Base-by-base conservation (phyloP, 1,140 invertebrate species). In the Lethrus apterus region DNA sequence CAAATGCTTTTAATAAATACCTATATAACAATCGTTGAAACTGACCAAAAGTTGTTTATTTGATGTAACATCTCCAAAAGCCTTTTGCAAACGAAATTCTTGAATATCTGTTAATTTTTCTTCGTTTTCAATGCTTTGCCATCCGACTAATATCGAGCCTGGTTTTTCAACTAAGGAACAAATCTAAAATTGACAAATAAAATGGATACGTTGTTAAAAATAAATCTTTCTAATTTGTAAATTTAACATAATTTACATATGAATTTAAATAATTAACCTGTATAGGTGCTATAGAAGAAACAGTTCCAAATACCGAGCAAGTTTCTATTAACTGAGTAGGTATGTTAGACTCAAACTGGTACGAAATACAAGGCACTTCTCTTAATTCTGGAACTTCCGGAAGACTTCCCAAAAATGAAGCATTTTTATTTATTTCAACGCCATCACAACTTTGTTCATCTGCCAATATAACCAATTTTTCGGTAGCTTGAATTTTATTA, bases 311-410 rank as follows among this genome's bases (percentile, higher is more conserved):
- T 19, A 54, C 33, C n/a, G 19, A 18, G 32, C 53, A 52, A 21
- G 55, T 48, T 24, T 53, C 43, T n/a, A 42, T 32, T 9, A 62
- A 34, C 33, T 58, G 48, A 3, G 21, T 45, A 35, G 56, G 45
- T 21, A 35, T 29, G 17, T 17, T 44, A 19, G 48, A 30, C 15
- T 62, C 56, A 51, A 44, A 50, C 8, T 55, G 48, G 44, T 60
- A 62, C 2, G 48, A 53, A 24, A 62, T 55, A 48, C 47, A 60
- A 56, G 60, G 58, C 51, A 62, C 60, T 57, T 60, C 52, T 55
- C 57, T 59, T 13, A 52, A 32, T 31, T 54, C 47, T 20, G 58
- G 56, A 7, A 60, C 50, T 44, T 52, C 56, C 4, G 60, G 60
- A 19, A 60, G 40, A 46, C 35, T 57, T 41, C 58, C 60, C 32